Percentiles rank a stretch among this genome's conserved stretches.
These are phyloP conservation scores for Drosophila meridiana DNA, from an alignment of 2,888 invertebrate species.

Conservation along the genomic window DNA sequence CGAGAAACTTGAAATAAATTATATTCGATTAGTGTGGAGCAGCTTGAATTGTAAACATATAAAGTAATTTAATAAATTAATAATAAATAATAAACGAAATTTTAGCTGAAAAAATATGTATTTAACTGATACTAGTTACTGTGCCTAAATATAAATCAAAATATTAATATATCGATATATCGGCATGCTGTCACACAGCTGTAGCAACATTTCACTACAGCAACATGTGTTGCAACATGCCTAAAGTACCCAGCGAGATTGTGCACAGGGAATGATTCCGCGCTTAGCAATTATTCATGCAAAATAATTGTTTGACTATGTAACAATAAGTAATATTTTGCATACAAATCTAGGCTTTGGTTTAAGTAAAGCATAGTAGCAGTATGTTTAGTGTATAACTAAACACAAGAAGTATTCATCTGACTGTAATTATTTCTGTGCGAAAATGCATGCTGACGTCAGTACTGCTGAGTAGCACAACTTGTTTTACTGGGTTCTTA, in stretches of 20 bases:
- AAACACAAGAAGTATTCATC: background rate
- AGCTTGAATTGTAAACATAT: background rate
- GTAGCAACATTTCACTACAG: background rate
- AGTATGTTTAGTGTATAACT: accelerated
- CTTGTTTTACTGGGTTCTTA: background rate
- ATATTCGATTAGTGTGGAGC: constrained; percentile 6
- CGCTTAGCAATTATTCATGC: no score
- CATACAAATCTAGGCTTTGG: background rate
- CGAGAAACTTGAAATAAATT: background rate
- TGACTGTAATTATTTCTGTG: background rate
- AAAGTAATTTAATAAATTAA: no score
- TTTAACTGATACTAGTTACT: no score
- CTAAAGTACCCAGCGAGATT: background rate
- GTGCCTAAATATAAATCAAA: background rate
- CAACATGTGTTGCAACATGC: constrained; percentile 2
- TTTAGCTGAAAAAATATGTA: no score
- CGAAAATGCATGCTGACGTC: background rate
- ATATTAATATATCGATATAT: constrained; percentile 7
- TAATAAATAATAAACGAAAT: no score
- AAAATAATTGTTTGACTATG: no score
- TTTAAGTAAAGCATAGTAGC: background rate
- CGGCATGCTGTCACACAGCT: background rate
- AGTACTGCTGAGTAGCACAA: background rate
- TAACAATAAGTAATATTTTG: background rate
- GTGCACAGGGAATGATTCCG: no score